Percentiles rank a stretch among this genome's conserved stretches.
Evolutionary conservation across 1,140 invertebrate genomes (phyloP).

Genomic region (Sipha flava): DNA sequence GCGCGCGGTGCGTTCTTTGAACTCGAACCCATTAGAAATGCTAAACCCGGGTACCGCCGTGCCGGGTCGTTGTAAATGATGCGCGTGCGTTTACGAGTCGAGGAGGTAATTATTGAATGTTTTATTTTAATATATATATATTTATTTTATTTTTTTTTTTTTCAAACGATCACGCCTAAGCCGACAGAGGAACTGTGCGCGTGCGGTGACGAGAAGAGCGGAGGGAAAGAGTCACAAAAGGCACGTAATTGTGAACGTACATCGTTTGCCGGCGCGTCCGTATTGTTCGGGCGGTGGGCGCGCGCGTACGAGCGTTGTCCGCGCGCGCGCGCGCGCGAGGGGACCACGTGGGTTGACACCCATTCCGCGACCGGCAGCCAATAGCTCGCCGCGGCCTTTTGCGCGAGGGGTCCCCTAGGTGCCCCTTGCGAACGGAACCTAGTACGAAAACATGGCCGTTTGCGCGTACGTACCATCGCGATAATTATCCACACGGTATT

Average conservation of each 20-base stretch:
- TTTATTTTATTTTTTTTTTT: not conserved
- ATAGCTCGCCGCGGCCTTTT: constrained; percentile 4
- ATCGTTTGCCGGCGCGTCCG: not conserved
- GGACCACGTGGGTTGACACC: constrained; percentile 27
- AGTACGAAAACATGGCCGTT: not conserved
- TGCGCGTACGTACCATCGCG: not conserved
- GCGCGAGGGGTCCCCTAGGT: constrained; percentile 1
- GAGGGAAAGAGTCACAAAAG: constrained; percentile 1
- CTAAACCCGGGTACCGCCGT: not conserved
- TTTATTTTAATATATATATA: not conserved
- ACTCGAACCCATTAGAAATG: constrained; percentile 28
- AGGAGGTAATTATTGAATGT: constrained; percentile 26
- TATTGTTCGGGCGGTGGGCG: not conserved
- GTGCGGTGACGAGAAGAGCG: not conserved
- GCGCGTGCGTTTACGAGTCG: not conserved
- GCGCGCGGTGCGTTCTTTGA: constrained; percentile 19
- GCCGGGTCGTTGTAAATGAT: not conserved
- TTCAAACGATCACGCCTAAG: not conserved
- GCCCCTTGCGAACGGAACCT: not conserved
- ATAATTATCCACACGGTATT: not conserved
- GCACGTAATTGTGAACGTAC: constrained; percentile 2
- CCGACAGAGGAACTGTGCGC: not conserved
- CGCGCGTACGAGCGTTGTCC: not conserved
- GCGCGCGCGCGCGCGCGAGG: not conserved
- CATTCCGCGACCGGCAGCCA: not conserved